Base-by-base conservation (phyloP, 2,113 vertebrate genomes). In the Tiliqua scincoides region DNA sequence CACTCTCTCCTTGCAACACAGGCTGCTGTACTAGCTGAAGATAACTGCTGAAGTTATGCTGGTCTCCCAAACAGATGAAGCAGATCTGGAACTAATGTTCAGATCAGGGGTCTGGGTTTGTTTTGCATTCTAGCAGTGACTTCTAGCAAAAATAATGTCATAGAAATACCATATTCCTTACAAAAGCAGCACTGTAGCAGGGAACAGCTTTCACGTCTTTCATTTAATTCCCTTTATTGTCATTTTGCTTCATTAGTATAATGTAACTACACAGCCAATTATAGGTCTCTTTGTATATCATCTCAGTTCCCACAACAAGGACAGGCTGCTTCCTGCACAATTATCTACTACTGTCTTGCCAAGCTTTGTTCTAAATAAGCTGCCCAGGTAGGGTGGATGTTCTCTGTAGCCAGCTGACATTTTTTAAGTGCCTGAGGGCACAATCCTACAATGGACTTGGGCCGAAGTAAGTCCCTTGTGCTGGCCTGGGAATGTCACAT, bases 301-400 rank as follows among this genome's bases (percentile, higher is more conserved):
- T 77, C 68, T 84, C 48, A 80, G 83, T 23, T 18, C 11, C 54
- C 75, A 89, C 78, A 70, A 54, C 25, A 3, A 54, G n/a, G n/a
- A 11, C 3, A 65, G 78, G 79, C 85, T 89, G 54, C 61, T 73
- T 57, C 52, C 54, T 83, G 70, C 21, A 61, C 54, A 72, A 12
- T 30, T 78, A 20, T 71, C 21, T 72, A 23, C 43, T 72, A 40
- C 54, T 43, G 85, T 70, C 87, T 91, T 89, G 82, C 88, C 80
- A 72, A 43, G 61, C 70, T 54, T 79, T 84, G 68, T 94, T 52
- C 84, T 80, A 93, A 87, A 85, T n/a, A 77, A 59, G 75, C 86
- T 90, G 63, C 84, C 72, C 68, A 76, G 68, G 86, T 91, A 92
- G 89, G 17, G 17, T 94, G 87, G 91, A 86, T 79, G 57, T 70